These are phyloP conservation scores for Leptinotarsa tumamoca DNA, from an alignment of 2,888 invertebrate genomes.

Conservation along the genomic window DNA sequence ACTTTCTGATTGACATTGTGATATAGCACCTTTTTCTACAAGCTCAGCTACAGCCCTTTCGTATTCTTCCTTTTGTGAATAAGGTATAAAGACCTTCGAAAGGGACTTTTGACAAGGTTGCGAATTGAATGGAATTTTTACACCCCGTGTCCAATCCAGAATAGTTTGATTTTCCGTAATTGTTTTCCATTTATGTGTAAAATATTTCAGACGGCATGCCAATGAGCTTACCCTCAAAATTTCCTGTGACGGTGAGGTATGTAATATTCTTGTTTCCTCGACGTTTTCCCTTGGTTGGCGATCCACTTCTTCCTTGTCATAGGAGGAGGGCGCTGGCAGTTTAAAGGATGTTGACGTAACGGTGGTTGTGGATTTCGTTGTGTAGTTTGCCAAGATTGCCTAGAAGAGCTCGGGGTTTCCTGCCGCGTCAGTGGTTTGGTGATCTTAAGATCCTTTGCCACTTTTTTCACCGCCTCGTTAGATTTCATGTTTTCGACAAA, in stretches of 20 bases:
- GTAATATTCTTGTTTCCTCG: background rate
- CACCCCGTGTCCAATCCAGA: slow-evolving; percentile 30
- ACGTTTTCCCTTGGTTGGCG: background rate
- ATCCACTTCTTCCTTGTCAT: background rate
- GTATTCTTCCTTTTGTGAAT: background rate
- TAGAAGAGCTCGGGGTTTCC: background rate
- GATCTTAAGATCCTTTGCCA: background rate
- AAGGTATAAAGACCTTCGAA: slow-evolving; percentile 7
- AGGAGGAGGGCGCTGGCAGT: background rate
- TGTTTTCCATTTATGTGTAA: background rate
- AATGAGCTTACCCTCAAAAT: background rate
- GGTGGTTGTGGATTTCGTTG: background rate
- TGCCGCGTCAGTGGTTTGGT: background rate
- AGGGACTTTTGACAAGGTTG: slow-evolving; percentile 15
- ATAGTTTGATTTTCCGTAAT: slow-evolving; percentile 22
- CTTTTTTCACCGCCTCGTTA: slow-evolving; percentile 28
- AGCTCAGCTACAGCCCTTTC: background rate
- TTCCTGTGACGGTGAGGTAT: background rate
- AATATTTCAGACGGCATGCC: slow-evolving; percentile 6
- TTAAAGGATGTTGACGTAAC: background rate
- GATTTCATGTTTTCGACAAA: slow-evolving; percentile 24
- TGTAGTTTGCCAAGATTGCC: background rate
- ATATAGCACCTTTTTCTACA: background rate
- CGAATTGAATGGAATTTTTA: slow-evolving; percentile 26
- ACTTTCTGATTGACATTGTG: background rate